These are phyloP conservation scores for Peromyscus leucopus DNA, from an alignment of 2,113 vertebrate genomes.

Conservation along the genomic window DNA sequence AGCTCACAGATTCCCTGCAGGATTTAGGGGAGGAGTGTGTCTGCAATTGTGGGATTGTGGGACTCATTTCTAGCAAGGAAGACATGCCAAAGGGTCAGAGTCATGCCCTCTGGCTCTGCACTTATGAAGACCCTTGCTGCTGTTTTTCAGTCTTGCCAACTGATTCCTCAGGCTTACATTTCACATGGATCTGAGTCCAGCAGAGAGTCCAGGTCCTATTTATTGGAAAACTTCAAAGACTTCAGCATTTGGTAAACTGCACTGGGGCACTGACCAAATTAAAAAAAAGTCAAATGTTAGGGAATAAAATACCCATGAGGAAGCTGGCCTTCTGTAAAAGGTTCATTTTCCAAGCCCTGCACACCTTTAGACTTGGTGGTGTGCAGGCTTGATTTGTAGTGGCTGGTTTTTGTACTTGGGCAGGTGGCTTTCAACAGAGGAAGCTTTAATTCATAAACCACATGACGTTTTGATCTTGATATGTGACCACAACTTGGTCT, in stretches of 20 bases:
- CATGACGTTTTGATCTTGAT: slow-evolving; percentile 62
- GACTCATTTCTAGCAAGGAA: neutral
- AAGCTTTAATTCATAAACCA: slow-evolving; percentile 71
- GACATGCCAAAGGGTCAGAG: neutral
- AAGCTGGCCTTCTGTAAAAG: neutral
- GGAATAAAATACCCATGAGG: neutral
- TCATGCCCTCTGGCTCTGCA: neutral
- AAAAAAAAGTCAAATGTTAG: neutral
- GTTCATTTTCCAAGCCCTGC: neutral
- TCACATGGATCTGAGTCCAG: neutral
- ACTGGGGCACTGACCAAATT: neutral
- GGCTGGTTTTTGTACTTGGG: slow-evolving; percentile 43
- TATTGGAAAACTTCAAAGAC: neutral
- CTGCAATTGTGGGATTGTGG: neutral
- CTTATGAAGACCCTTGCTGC: neutral
- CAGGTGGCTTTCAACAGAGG: slow-evolving; percentile 68
- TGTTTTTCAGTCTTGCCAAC: neutral
- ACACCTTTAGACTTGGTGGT: slow-evolving; percentile 17
- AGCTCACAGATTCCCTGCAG: neutral
- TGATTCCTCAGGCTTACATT: neutral
- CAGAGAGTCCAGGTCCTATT: neutral
- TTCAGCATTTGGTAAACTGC: neutral
- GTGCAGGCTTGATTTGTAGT: neutral
- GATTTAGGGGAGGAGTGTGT: too few relatives aligned
- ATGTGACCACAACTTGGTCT: slow-evolving; percentile 42